Evolutionary conservation across 2,113 vertebrate genomes (phyloP).

Genomic region (Greenwoodochromis staneri): DNA sequence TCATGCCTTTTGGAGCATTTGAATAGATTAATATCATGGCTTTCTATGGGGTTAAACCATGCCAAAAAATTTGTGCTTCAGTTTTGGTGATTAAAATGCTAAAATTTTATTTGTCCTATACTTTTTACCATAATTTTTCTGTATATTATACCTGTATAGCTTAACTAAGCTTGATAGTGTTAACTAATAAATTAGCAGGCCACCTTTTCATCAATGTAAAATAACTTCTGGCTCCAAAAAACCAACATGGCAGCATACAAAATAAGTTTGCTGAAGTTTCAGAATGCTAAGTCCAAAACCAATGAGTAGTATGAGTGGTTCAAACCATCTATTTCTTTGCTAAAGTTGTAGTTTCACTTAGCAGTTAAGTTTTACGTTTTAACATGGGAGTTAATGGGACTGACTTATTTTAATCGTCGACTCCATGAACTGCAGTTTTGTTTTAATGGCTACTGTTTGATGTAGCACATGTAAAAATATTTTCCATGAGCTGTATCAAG

Average conservation of each 20-base stretch:
- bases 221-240: background rate
- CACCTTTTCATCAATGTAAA: background rate
- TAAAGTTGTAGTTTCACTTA: background rate
- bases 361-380: background rate
- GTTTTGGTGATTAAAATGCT: background rate
- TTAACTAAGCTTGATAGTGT: fast-evolving
- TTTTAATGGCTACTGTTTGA: background rate
- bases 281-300: background rate
- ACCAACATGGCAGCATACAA: background rate
- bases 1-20: background rate
- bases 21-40: background rate
- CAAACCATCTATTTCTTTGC: background rate
- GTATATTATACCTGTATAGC: background rate
- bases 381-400: background rate
- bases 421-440: background rate
- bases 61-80: background rate
- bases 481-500: background rate
- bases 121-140: background rate
- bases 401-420: background rate
- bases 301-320: background rate
- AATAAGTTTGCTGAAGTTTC: background rate
- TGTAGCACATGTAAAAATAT: background rate
- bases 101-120: background rate
- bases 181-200: background rate
- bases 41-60: background rate